phyloP scores from a whole-genome alignment of 1,140 invertebrate genomes.

The Pseudomyrmex sp. region DNA sequence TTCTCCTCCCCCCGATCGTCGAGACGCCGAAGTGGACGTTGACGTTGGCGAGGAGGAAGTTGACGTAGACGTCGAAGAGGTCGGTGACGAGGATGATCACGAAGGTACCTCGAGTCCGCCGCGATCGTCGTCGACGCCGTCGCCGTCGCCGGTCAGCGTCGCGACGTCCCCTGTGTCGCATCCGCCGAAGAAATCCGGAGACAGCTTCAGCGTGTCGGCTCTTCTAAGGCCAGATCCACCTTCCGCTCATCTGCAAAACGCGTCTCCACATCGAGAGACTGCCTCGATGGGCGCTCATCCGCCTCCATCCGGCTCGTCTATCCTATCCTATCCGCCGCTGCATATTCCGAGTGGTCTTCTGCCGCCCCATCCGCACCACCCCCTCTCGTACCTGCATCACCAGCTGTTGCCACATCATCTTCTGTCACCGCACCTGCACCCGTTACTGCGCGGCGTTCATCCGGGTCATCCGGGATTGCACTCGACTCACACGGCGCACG shows the following conservation, averaged over 20 bases:
- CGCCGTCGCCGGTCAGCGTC: conserved; percentile 77
- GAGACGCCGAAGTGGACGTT: conserved; percentile 81
- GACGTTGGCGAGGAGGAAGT: conserved; percentile 83
- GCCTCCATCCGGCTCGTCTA: conserved; percentile 74
- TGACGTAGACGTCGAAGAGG: conserved; percentile 83
- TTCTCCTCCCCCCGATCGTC: conserved; percentile 77
- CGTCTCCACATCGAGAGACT: conserved; percentile 78
- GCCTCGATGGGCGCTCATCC: conserved; percentile 80
- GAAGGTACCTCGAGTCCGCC: conserved; percentile 80
- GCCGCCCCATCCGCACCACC: conserved; percentile 82
- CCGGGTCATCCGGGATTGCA: conserved; percentile 86
- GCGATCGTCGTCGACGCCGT: conserved; percentile 79
- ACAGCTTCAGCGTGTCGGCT: conserved; percentile 92
- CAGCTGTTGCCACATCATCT: conserved; percentile 85
- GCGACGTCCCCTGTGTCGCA: conserved; percentile 67
- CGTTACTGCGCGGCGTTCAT: conserved; percentile 86
- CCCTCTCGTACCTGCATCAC: conserved; percentile 82
- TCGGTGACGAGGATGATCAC: conserved; percentile 83
- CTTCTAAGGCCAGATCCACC: conserved; percentile 91
- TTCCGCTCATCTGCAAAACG: conserved; percentile 85
- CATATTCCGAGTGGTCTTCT: conserved; percentile 80
- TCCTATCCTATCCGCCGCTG: conserved; percentile 86
- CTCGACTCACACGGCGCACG: conserved; percentile 85
- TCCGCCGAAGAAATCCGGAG: conserved; percentile 85
- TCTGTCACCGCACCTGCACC: conserved; percentile 89